Base-by-base conservation (phyloP, 2,888 invertebrate genomes). In the Agrochola lychnidis region DNA sequence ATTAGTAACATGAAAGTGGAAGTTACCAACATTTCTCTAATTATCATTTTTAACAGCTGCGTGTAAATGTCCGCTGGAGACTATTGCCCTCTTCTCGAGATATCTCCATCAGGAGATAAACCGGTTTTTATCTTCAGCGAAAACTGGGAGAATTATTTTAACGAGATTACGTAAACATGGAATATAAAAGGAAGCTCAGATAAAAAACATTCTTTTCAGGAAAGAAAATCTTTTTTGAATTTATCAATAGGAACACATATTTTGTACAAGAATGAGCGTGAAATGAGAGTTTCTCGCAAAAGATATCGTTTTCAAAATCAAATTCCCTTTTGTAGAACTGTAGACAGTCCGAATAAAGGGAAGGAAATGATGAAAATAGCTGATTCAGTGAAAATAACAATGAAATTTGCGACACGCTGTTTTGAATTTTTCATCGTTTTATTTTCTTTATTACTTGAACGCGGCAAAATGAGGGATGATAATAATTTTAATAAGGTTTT, bases 281-380 rank as follows among this genome's bases (percentile, higher is more conserved):
- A 89, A 90, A 91, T 87, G 87, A 89, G 86, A 89, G 86, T 87
- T 90, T 86, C 74, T 75, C 75, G 79, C 72, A 78, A 87, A 76
- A 86, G 82, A 89, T 87, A 90, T 87, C 81, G 87, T 87, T 84
- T 88, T 89, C 78, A 83, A 85, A 89, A 88, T 73, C 77, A 79
- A 83, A 80, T 84, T 76, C 72, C 74, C 83, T 80, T 80, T 89
- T 90, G 87, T 87, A 30, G 22, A 62, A 85, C 86, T 89, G 86
- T 88, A 42, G 30, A 61, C 66, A 72, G 69, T 78, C 79, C 73
- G 80, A 82, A 88, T 85, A 87, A 87, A 81, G 83, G 48, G 67
- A 79, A 71, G 68, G 73, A 78, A 84, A 83, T 71, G 1, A 80
- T 70, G 68, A 73, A 81, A 83, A 81, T 78, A 53, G 70, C 81